Evolutionary conservation across 2,888 invertebrate genomes (phyloP).

Genomic region (Mesorhabditis sp.): DNA sequence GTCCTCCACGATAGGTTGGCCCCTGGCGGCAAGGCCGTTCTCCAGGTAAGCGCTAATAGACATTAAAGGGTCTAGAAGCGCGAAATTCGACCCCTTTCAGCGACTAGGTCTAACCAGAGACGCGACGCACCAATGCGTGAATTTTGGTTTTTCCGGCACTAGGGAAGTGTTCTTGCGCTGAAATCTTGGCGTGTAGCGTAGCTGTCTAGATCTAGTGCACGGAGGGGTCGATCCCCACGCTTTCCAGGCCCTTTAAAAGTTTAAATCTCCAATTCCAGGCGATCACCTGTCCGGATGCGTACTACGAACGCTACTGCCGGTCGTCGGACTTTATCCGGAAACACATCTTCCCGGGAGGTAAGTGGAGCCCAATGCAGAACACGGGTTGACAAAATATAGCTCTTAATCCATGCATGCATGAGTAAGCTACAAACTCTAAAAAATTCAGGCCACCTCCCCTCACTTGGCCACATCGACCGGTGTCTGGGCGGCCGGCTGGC

Average conservation of each 20-base stretch:
- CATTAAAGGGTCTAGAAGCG: background rate
- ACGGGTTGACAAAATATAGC: too few species aligned
- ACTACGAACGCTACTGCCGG: slow-evolving; percentile 43
- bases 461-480: slow-evolving; percentile 17
- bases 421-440: too few species aligned
- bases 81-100: too few species aligned
- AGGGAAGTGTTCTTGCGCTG: too few species aligned
- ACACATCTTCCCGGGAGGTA: slow-evolving; percentile 52
- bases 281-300: slow-evolving; percentile 45
- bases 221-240: too few species aligned
- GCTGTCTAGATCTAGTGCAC: too few species aligned
- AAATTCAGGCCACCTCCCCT: slow-evolving; percentile 46
- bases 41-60: slow-evolving; percentile 26
- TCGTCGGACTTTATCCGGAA: slow-evolving; percentile 52
- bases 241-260: background rate
- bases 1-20: slow-evolving; percentile 35
- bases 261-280: slow-evolving; percentile 23
- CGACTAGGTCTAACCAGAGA: too few species aligned
- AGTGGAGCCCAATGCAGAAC: too few species aligned
- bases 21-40: slow-evolving; percentile 38
- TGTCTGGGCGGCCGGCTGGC: background rate
- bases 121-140: too few species aligned
- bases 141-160: too few species aligned
- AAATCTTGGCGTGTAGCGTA: too few species aligned
- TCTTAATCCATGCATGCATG: too few species aligned